phyloP scores from a whole-genome alignment of 2,888 invertebrate species.

The Opisthograptis luteolata region DNA sequence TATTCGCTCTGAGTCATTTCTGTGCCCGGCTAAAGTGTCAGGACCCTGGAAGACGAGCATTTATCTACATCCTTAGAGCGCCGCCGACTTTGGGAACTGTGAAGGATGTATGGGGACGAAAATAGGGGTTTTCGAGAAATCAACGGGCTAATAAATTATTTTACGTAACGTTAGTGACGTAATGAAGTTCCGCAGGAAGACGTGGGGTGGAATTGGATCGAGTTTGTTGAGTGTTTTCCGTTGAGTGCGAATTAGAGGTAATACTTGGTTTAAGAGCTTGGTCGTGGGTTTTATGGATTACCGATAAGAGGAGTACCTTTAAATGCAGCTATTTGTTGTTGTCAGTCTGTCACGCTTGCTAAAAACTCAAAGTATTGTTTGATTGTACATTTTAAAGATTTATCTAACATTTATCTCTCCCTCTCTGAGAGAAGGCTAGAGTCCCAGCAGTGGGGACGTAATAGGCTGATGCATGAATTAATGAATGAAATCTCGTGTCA shows the following conservation, averaged over 20 bases:
- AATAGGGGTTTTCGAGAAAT: conserved; percentile 70
- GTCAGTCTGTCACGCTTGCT: too few relatives aligned
- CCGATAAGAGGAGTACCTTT: conserved; percentile 12
- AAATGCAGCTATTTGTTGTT: background rate
- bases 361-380: too few relatives aligned
- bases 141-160: conserved; percentile 69
- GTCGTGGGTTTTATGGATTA: conserved; percentile 24
- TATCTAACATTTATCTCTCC: too few relatives aligned
- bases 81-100: conserved; percentile 66
- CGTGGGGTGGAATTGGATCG: conserved; percentile 38
- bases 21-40: conserved; percentile 76
- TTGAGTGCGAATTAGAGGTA: conserved; percentile 33
- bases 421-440: too few relatives aligned
- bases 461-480: too few relatives aligned
- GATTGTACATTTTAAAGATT: too few relatives aligned
- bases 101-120: conserved; percentile 66
- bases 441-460: too few relatives aligned
- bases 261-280: conserved; percentile 27
- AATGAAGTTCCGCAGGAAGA: conserved; percentile 48
- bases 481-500: too few relatives aligned
- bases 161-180: conserved; percentile 48
- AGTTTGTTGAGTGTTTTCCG: conserved; percentile 36
- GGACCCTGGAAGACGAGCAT: conserved; percentile 70
- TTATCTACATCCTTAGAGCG: conserved; percentile 79
- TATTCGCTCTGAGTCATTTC: too few relatives aligned